Percentiles rank a stretch among this genome's conserved stretches.
Evolutionary conservation across 2,888 invertebrate species (phyloP).

Genomic region (Proisotoma minuta): DNA sequence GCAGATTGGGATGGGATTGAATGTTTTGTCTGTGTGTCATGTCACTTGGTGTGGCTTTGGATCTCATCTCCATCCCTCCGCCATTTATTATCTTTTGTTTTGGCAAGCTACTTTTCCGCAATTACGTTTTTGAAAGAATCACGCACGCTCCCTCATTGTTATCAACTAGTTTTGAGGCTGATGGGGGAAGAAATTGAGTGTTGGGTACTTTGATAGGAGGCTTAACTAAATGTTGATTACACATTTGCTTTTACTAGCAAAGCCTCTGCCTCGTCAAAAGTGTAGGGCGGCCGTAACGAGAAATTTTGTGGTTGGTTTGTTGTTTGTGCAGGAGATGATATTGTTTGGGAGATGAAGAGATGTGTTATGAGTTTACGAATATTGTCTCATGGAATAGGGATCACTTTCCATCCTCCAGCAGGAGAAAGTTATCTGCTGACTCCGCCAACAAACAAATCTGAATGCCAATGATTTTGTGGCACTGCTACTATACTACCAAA

Average conservation of each 20-base stretch:
- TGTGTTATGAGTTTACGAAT: neutral
- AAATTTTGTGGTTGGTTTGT: constrained; percentile 3
- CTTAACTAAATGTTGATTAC: constrained; percentile 13
- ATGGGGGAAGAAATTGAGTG: constrained; percentile 1
- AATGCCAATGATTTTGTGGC: too few species aligned
- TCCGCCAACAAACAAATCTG: too few species aligned
- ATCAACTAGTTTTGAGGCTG: neutral
- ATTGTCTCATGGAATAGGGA: neutral
- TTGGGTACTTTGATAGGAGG: constrained; percentile 1
- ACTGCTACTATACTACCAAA: too few species aligned
- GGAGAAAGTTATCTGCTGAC: too few species aligned
- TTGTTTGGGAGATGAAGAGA: neutral
- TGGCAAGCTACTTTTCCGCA: too few species aligned
- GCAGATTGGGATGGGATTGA: neutral
- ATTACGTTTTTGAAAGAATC: too few species aligned
- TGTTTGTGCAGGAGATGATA: neutral
- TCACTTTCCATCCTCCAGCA: neutral
- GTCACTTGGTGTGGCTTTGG: too few species aligned
- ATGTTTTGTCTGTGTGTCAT: neutral
- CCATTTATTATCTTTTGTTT: too few species aligned
- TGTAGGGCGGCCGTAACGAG: neutral
- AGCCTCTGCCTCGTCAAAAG: neutral
- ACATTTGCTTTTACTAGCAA: constrained; percentile 3
- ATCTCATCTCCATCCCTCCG: too few species aligned
- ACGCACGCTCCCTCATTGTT: too few species aligned